These are phyloP conservation scores for Grammomys surdaster DNA, from an alignment of 2,113 vertebrate species.

Conservation along the genomic window DNA sequence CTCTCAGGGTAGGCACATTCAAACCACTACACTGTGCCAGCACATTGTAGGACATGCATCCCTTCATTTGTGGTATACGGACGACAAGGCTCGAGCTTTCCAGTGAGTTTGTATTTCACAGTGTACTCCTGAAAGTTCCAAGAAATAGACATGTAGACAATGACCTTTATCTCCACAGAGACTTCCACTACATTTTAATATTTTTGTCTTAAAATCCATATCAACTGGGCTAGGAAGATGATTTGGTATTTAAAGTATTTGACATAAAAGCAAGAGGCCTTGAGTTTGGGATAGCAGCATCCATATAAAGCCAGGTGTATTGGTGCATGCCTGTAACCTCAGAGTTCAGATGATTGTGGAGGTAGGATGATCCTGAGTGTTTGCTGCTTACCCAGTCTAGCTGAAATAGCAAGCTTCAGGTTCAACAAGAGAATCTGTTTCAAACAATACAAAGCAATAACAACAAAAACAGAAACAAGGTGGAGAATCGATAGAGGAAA, in stretches of 20 bases:
- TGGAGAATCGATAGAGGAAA: not conserved
- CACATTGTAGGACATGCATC: not conserved
- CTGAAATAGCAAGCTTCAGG: not conserved
- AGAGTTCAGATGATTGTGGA: not conserved
- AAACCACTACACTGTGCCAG: not conserved
- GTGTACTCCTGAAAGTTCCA: not conserved
- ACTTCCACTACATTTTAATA: not conserved
- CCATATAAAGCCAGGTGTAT: not conserved
- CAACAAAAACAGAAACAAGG: not conserved
- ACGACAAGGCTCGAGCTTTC: not conserved
- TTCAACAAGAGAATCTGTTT: not conserved
- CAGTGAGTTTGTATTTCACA: not conserved
- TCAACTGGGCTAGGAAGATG: not conserved
- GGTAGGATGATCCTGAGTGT: not conserved
- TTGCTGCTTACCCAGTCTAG: not conserved
- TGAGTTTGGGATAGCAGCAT: not conserved
- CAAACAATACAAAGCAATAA: not conserved
- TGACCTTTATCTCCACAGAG: not conserved
- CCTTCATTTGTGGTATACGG: not conserved
- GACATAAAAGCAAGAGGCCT: not conserved
- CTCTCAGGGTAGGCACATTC: too few species aligned
- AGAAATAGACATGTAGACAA: not conserved
- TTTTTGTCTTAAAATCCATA: not conserved
- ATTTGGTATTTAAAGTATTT: not conserved
- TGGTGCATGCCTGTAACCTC: not conserved